Evolutionary conservation across 2,888 invertebrate species (phyloP), one percentile per base, ranked within the genome.

Genomic region (Luperina testacea): DNA sequence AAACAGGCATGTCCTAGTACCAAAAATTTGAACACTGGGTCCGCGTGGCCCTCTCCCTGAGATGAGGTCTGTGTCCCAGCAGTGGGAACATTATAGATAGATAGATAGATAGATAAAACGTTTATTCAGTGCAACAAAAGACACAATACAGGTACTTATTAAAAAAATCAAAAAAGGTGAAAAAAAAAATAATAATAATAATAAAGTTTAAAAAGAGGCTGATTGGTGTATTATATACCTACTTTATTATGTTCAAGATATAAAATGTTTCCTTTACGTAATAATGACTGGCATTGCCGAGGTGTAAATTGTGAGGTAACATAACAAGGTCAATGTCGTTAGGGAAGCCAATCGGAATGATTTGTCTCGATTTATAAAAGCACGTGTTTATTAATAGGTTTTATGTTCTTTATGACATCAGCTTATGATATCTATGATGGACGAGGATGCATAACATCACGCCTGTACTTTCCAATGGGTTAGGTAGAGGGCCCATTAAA

Each of bases 321-420:
- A 13, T 20, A 70, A 61, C 83, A 88, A 86, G 83, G 88, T 88
- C 86, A 86, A 73, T 88, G 88, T 59, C 87, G 48, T 42, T 65
- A 42, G 45, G 45, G 51, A 69, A 76, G 63, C 63, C 78, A 78
- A 42, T 68, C 73, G 42, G 38, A 64, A 45, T 48, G 71, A 38
- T 59, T 13, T 51, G 59, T 70, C 57, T 75, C 73, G 32, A 69
- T 27, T 64, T 61, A 61, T 48, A 74, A 57, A 71, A 61, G n/a
- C 79, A 78, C 57, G 65, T 80, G 72, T 75, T 65, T 24, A 15
- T 17, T 38, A 78, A 84, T 72, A 42, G 53, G 87, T 80, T 79
- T 69, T 53, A 13, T 72, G 53, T 65, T 72, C 27, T 3, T 53
- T 48, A 64, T 53, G 17, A 64, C 59, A 24, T 45, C 17, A 42